Evolutionary conservation across 2,888 invertebrate species (phyloP).

Genomic region (Ommatoiulus sabulosus): DNA sequence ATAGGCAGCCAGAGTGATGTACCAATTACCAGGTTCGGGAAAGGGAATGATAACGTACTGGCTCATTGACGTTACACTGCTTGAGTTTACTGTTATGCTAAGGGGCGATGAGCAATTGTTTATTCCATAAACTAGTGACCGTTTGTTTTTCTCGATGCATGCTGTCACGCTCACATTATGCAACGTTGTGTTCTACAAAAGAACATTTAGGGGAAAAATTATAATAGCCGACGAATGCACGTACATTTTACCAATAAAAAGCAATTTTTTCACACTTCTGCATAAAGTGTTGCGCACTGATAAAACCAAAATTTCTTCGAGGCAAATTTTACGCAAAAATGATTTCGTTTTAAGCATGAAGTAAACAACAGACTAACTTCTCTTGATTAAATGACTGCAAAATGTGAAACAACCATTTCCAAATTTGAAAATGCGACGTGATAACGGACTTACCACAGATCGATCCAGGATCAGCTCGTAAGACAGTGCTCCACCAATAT

Average conservation of each 20-base stretch:
- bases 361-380: too few species aligned
- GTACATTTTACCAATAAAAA: too few species aligned
- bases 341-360: neutral
- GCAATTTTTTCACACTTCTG: too few species aligned
- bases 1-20: slow-evolving; percentile 78
- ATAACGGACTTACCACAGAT: slow-evolving; percentile 67
- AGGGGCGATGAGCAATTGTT: slow-evolving; percentile 63
- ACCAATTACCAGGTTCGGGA: slow-evolving; percentile 87
- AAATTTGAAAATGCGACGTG: neutral
- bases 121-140: slow-evolving; percentile 59
- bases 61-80: slow-evolving; percentile 72
- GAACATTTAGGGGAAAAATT: neutral
- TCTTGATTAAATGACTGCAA: neutral
- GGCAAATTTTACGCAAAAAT: too few species aligned
- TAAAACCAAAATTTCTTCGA: too few species aligned
- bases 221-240: neutral
- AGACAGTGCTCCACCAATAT: slow-evolving; percentile 83
- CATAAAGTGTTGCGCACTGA: too few species aligned
- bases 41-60: slow-evolving; percentile 81
- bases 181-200: slow-evolving; percentile 61
- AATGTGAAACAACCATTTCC: neutral
- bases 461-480: slow-evolving; percentile 79
- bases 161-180: slow-evolving; percentile 63
- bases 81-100: slow-evolving; percentile 62
- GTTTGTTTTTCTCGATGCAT: slow-evolving; percentile 62